Evolutionary conservation across 2,797 vertebrate genomes (phyloP).

Genomic region (Chrysocyon brachyurus): DNA sequence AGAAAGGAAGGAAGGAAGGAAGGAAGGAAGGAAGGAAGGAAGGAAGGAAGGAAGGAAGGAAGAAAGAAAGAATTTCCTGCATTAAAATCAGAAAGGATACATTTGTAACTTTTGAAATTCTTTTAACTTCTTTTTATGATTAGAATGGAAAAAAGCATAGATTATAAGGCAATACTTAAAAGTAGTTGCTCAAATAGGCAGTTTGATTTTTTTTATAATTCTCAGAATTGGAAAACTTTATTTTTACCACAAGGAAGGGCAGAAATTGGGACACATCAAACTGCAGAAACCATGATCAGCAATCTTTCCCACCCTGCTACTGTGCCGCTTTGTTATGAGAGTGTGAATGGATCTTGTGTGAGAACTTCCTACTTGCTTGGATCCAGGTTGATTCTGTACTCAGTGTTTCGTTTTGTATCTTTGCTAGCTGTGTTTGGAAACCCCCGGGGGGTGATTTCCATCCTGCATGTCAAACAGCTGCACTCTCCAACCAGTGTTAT

Average conservation of each 20-base stretch:
- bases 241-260: neutral
- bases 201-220: neutral
- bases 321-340: conserved; percentile 45
- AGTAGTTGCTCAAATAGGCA: neutral
- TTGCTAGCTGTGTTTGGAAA: conserved; percentile 76
- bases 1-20: too few relatives aligned
- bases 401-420: conserved; percentile 43
- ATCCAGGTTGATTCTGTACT: neutral
- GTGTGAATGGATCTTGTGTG: conserved; percentile 65
- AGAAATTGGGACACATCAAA: neutral
- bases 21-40: too few relatives aligned
- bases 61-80: too few relatives aligned
- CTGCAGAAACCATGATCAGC: neutral
- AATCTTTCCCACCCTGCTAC: neutral
- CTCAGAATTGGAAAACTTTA: neutral
- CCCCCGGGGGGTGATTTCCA: conserved; percentile 76
- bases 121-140: neutral
- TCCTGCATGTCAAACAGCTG: conserved; percentile 82
- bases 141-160: neutral
- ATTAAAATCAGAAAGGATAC: neutral
- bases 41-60: too few relatives aligned
- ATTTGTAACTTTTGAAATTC: neutral
- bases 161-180: neutral
- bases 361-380: neutral
- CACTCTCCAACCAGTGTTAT: conserved; percentile 82